Percentiles rank a stretch among this genome's conserved stretches.
These are phyloP conservation scores for Erethizon dorsatum DNA, from an alignment of 2,797 vertebrate species.

Conservation along the genomic window DNA sequence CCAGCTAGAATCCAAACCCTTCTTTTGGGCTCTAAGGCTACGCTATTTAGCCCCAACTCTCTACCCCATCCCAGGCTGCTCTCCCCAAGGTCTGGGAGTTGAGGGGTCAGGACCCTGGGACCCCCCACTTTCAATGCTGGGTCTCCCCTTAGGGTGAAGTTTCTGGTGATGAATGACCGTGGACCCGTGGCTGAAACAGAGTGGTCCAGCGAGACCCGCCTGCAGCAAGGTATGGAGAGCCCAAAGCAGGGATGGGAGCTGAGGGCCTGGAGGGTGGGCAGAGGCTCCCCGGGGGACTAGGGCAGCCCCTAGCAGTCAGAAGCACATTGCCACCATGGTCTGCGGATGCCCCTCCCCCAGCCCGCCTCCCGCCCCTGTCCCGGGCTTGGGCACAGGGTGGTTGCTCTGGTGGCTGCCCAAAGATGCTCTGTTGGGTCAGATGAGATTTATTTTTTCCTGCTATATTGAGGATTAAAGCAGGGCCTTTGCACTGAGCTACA, in stretches of 20 bases:
- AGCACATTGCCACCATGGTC: accelerated
- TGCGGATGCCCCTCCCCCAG: neutral
- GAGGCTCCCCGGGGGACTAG: neutral
- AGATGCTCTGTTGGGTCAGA: neutral
- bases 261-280: neutral
- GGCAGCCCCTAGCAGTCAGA: neutral
- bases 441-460: neutral
- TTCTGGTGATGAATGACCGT: conserved; percentile 69
- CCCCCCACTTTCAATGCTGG: neutral
- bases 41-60: neutral
- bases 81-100: neutral
- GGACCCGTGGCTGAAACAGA: conserved; percentile 74
- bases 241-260: too few species aligned
- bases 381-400: neutral
- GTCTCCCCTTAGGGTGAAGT: conserved; percentile 77
- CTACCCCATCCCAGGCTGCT: accelerated
- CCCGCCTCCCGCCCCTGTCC: accelerated
- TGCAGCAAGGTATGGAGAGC: conserved; percentile 55
- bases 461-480: neutral
- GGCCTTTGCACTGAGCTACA: neutral
- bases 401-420: neutral
- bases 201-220: conserved; percentile 69
- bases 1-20: neutral
- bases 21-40: neutral
- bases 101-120: accelerated